Base-by-base conservation (phyloP, 37 sponge, comb jelly and placozoan species). In the Hexactinellida sp. region DNA sequence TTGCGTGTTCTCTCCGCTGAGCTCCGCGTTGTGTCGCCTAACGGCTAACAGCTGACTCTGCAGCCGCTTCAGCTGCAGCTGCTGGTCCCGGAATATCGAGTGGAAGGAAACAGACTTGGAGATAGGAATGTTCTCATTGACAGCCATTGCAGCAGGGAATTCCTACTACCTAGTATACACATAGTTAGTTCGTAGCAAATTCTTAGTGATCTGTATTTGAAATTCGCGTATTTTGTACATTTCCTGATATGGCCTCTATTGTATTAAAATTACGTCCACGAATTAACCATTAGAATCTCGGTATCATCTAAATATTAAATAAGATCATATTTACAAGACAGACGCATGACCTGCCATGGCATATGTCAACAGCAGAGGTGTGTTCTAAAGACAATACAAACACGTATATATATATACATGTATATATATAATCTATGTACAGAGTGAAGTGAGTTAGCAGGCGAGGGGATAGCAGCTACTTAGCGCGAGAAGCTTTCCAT, bases 401-500 rank as follows among this genome's bases (percentile, higher is more conserved):
- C 76, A 63, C 3, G 34, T 28, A 63, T 63, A n/a, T 32, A 23
- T 28, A n/a, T 63, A 63, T 63, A n/a, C 13, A n/a, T 47, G 52
- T 63, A n/a, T 63, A n/a, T 63, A 3, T 63, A 63, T 28, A n/a
- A 7, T 10, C 47, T 41, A 41, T 41, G 47, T 41, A 41, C 47
- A 41, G 47, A n/a, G 30, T 21, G 76, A 63, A 63, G 76, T 63
- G 76, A 63, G 76, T 25, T 10, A 63, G 47, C 76, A 63, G 76
- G 76, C 76, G 25, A 21, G 13, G 32, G 3, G 1, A 47, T 47
- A 47, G 52, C 52, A 47, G 52, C 28, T n/a, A 25, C 5, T 63
- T 63, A 10, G 21, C 5, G 76, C 76, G 76, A 28, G 25, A 32
- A 10, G 76, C 76, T 37, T 87, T 87, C 92, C 92, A 91, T n/a